These are phyloP conservation scores for rabbit (Oryctolagus cuniculus) DNA, from an alignment of 2,113 vertebrate genomes.

Conservation along the genomic window mOryCun1.1 NC_091434.1:76373501-76374000, in stretches of 20 bases:
- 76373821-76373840: slow-evolving; percentile 13
- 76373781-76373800: background rate
- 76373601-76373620: slow-evolving; percentile 36
- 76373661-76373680: slow-evolving; percentile 14
- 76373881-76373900: too few species aligned
- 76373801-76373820: slow-evolving; percentile 28
- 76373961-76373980: too few species aligned
- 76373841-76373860: background rate
- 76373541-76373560: slow-evolving; percentile 23
- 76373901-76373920: too few species aligned
- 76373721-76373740: background rate
- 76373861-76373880: too few species aligned
- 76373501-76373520: slow-evolving; percentile 12
- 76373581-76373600: background rate
- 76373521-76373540: background rate
- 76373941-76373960: too few species aligned
- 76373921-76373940: too few species aligned
- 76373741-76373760: slow-evolving; percentile 31
- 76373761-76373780: slow-evolving; percentile 36
- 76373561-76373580: slow-evolving; percentile 28
- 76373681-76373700: slow-evolving; percentile 19
- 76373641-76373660: background rate
- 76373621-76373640: slow-evolving; percentile 20
- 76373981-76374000: too few species aligned
- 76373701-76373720: slow-evolving; percentile 20